Conservation (phyloP, 2,888 invertebrate genomes). For the Amphipyra tragopoginis region DNA sequence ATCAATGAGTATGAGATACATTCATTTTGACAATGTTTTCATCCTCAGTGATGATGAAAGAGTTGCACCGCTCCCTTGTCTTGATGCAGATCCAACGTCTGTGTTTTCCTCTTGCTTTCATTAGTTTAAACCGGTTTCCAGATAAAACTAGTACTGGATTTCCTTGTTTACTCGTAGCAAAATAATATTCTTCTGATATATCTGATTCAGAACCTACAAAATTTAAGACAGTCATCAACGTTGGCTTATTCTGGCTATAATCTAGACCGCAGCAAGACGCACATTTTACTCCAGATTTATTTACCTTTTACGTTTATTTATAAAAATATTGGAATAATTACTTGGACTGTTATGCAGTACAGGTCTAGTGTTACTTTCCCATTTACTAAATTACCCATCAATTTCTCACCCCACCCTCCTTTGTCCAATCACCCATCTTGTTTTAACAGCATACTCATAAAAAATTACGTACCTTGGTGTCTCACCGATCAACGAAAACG, state of each 20-base stretch:
- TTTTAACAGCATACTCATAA: too few relatives aligned
- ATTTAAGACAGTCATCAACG: slow-evolving; percentile 7
- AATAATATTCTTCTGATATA: slow-evolving; percentile 62
- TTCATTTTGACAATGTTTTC: slow-evolving; percentile 62
- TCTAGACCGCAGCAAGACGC: not conserved
- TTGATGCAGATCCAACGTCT: slow-evolving; percentile 71
- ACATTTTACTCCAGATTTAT: too few relatives aligned
- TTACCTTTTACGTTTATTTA: too few relatives aligned
- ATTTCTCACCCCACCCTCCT: too few relatives aligned
- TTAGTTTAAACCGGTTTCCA: slow-evolving; percentile 64
- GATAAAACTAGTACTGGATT: slow-evolving; percentile 67
- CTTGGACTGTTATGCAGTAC: too few relatives aligned
- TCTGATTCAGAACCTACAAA: slow-evolving; percentile 56
- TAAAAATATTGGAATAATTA: too few relatives aligned
- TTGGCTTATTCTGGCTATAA: not conserved
- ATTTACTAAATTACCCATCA: too few relatives aligned
- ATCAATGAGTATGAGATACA: slow-evolving; percentile 62
- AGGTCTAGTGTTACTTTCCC: too few relatives aligned
- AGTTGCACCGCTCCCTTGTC: slow-evolving; percentile 65
- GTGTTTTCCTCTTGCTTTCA: slow-evolving; percentile 54
- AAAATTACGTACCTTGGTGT: too few relatives aligned
- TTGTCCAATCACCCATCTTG: too few relatives aligned
- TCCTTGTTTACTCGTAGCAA: slow-evolving; percentile 64
- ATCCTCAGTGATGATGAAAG: slow-evolving; percentile 65
- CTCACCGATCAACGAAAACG: too few relatives aligned